Conservation (phyloP, 92 coral and sea anemone genomes). For the Epizoanthus scotinus region DNA sequence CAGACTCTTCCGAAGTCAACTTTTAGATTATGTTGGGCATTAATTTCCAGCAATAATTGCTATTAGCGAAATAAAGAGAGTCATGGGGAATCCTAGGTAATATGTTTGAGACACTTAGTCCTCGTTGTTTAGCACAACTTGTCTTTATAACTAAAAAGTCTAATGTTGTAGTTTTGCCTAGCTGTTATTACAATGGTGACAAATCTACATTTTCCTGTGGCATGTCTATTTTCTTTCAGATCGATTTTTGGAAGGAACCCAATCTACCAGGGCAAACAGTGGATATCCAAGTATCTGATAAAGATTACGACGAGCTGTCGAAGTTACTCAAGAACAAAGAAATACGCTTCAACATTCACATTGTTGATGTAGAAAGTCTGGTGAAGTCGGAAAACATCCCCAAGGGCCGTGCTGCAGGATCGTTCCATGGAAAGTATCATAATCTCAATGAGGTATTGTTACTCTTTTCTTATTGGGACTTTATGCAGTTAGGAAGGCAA, state of each 20-base stretch:
- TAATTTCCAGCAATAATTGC: too few relatives aligned
- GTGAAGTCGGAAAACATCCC: neutral
- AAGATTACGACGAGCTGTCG: constrained; percentile 20
- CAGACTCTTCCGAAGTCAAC: too few relatives aligned
- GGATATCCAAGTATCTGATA: constrained; percentile 14
- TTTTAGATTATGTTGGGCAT: too few relatives aligned
- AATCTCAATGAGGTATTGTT: constrained; percentile 7
- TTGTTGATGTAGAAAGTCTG: constrained; percentile 1
- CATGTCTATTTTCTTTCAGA: neutral
- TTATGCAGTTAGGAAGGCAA: neutral
- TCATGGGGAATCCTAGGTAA: too few relatives aligned
- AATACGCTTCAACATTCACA: constrained; percentile 9
- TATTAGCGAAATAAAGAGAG: too few relatives aligned
- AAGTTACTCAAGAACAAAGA: constrained; percentile 2
- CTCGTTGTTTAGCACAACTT: too few relatives aligned
- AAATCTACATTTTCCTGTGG: neutral
- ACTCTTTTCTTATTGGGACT: too few relatives aligned
- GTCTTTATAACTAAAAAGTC: too few relatives aligned
- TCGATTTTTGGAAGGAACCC: constrained; percentile 25
- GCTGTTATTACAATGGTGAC: neutral
- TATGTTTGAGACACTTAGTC: too few relatives aligned
- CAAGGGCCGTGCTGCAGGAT: neutral
- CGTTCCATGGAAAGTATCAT: constrained; percentile 22
- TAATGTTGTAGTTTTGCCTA: too few relatives aligned
- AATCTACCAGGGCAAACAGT: constrained; percentile 24